Evolutionary conservation across 2,888 invertebrate species (phyloP), one percentile per base, ranked within the genome.

Genomic region (Mesorhabditis spiculigera): DNA sequence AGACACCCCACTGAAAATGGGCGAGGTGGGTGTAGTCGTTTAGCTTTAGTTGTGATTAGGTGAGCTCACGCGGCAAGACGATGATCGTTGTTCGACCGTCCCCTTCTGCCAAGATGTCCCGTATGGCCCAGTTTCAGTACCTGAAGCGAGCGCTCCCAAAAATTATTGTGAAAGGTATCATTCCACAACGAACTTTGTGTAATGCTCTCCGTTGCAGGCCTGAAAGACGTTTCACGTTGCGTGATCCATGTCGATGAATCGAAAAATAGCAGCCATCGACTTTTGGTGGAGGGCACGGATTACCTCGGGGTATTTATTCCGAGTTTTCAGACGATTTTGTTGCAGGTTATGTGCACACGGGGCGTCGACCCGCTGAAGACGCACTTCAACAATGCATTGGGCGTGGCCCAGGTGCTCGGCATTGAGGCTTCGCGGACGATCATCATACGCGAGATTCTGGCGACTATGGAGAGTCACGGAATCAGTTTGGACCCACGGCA

Each of bases 401-500:
- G 97, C 89, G 94, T 88, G 44, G 88, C 87, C 28, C 82, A 85
- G 79, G 81, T 81, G 5, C 89, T 99, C 41, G 98, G 98, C 69
- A 95, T 98, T 81, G 98, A 99, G 89, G 98, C 98, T 16, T 97
- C 98, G 4, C 92, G 94, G 84, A 90, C 91, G 63, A 95, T 94
- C 1, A 97, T 98, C 75, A 95, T 97, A 90, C 91, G 90, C 76
- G 97, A 98, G 90, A 96, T 98, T 84, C 92, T 93, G 85, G 91
- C 92, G 77, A 96, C 97, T 43, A 97, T 98, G 97, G 93, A 92
- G 86, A 93, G 93, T 69, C 97, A 98, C 87, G 97, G 97, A 75
- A 97, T 98, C 93, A 93, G 92, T 82, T 94, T 99, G 71, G 98
- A 99, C 89, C 91, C 92, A 78, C 90, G 98, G 4, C 98, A 99